Percentiles rank a stretch among this genome's conserved stretches.
Conservation (phyloP, 1,140 invertebrate species). For the Planococcus citri region DNA sequence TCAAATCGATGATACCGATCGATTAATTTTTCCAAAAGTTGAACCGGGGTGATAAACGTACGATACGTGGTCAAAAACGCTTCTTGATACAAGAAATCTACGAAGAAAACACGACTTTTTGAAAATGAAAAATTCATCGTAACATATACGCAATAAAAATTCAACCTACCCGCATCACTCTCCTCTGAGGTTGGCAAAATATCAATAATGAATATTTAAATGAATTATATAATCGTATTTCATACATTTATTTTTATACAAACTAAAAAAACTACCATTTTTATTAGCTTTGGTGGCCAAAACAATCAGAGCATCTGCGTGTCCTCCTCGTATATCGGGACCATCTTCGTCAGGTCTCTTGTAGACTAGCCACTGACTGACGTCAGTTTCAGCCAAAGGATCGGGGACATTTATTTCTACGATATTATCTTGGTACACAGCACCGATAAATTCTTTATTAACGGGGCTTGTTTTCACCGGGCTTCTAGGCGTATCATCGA, state of each 20-base stretch:
- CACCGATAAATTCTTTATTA: background rate
- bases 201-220: too few species aligned
- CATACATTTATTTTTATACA: background rate
- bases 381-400: slow-evolving; percentile 65
- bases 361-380: slow-evolving; percentile 59
- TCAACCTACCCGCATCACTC: slow-evolving; percentile 40
- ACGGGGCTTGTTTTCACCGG: background rate
- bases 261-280: slow-evolving; percentile 47
- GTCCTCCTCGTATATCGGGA: slow-evolving; percentile 77
- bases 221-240: too few species aligned
- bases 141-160: background rate
- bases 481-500: background rate
- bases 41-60: slow-evolving; percentile 81
- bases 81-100: slow-evolving; percentile 90
- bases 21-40: slow-evolving; percentile 75
- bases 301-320: slow-evolving; percentile 81
- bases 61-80: slow-evolving; percentile 94
- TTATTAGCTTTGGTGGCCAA: slow-evolving; percentile 85
- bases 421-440: background rate
- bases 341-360: slow-evolving; percentile 69
- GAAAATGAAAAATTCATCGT: background rate
- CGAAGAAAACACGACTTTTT: slow-evolving; percentile 29
- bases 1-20: slow-evolving; percentile 74
- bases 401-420: slow-evolving; percentile 11
- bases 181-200: slow-evolving; percentile 35